A percentile compares a stretch with the other conserved stretches of the same genome.
These are phyloP conservation scores for Morelia viridis DNA, from an alignment of 2,797 vertebrate genomes.

Conservation along the genomic window DNA sequence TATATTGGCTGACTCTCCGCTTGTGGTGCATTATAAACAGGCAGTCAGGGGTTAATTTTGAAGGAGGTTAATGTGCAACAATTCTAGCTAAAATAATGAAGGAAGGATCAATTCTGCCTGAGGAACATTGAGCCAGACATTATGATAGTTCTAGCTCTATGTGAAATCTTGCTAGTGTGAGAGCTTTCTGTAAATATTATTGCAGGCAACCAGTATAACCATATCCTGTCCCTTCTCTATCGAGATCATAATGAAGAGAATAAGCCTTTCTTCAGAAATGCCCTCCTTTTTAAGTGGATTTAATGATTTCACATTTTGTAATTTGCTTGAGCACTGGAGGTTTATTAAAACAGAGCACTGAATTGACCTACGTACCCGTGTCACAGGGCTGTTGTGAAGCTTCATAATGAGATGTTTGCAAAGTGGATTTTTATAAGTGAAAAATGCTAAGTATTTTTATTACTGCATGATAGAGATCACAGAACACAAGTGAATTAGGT, in stretches of 20 bases:
- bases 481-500: slow-evolving; percentile 67
- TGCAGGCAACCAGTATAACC: slow-evolving; percentile 3
- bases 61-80: slow-evolving; percentile 9
- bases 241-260: slow-evolving; percentile 9
- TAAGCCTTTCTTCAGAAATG: slow-evolving; percentile 16
- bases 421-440: slow-evolving; percentile 29
- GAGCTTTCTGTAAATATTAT: slow-evolving; percentile 21
- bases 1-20: neutral
- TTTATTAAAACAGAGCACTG: slow-evolving; percentile 72
- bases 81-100: neutral
- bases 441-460: slow-evolving; percentile 36
- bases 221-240: neutral
- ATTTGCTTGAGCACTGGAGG: slow-evolving; percentile 62
- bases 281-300: slow-evolving; percentile 70
- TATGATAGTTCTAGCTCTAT: neutral
- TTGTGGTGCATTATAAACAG: neutral
- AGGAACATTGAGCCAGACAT: neutral
- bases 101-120: neutral
- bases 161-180: neutral
- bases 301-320: slow-evolving; percentile 64
- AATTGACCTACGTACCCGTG: slow-evolving; percentile 61
- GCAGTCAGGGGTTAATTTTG: slow-evolving; percentile 3
- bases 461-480: slow-evolving; percentile 41
- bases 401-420: slow-evolving; percentile 44
- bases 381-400: slow-evolving; percentile 30